Evolutionary conservation across 2,797 vertebrate genomes (phyloP).

Genomic region (Telmatherina bonti): DNA sequence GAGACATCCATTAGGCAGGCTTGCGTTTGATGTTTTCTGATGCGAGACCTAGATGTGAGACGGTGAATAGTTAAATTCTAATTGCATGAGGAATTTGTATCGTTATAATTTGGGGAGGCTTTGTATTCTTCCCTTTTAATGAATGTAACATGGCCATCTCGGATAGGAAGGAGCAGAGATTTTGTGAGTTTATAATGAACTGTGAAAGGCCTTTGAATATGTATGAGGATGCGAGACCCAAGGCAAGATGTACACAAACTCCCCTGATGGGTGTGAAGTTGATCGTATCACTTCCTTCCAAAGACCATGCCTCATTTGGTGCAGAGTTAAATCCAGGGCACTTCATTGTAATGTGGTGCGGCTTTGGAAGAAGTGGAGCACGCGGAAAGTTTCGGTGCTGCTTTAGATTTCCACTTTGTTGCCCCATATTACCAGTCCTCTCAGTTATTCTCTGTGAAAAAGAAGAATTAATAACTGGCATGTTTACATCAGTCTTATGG

Average conservation of each 20-base stretch:
- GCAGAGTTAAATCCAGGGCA: constrained; percentile 65
- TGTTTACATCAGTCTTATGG: not conserved
- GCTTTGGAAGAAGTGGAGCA: constrained; percentile 62
- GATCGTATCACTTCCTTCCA: constrained; percentile 82
- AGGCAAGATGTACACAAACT: constrained; percentile 83
- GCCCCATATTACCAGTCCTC: constrained; percentile 15
- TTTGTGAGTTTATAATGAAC: constrained; percentile 80
- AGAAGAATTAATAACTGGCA: not conserved
- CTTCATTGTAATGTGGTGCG: constrained; percentile 51
- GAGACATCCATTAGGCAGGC: constrained; percentile 75
- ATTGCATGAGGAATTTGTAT: constrained; percentile 80
- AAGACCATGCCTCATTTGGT: constrained; percentile 74
- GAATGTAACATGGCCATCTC: constrained; percentile 71
- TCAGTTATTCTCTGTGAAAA: not conserved
- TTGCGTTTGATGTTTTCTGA: constrained; percentile 80
- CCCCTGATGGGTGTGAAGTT: constrained; percentile 82
- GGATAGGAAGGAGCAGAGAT: constrained; percentile 68
- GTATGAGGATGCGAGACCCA: constrained; percentile 79
- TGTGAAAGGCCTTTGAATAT: constrained; percentile 82
- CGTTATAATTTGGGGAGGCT: constrained; percentile 79
- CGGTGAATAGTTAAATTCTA: constrained; percentile 80
- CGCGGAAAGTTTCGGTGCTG: constrained; percentile 27
- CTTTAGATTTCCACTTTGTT: constrained; percentile 17
- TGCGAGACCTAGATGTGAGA: constrained; percentile 78
- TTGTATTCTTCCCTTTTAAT: constrained; percentile 80